These are phyloP conservation scores for Leiothrix lutea DNA, from an alignment of 2,113 vertebrate genomes.

Conservation along the genomic window DNA sequence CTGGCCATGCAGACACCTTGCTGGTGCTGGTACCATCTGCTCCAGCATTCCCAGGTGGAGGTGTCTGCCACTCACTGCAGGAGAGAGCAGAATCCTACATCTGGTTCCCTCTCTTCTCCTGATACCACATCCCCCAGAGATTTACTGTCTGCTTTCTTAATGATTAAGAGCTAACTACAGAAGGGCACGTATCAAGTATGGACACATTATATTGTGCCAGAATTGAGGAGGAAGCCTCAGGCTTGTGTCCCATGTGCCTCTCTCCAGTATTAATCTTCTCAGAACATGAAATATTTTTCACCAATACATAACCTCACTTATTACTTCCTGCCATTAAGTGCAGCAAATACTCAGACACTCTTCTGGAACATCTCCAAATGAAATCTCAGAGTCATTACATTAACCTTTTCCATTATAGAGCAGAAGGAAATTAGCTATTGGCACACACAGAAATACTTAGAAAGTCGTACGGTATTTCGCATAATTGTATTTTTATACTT, in stretches of 20 bases:
- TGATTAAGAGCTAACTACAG: slow-evolving; percentile 59
- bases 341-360: slow-evolving; percentile 37
- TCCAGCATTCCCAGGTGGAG: not conserved
- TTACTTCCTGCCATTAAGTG: slow-evolving; percentile 36
- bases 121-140: not conserved
- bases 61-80: not conserved
- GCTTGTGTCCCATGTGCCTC: slow-evolving; percentile 49
- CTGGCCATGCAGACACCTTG: not conserved
- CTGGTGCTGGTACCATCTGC: not conserved
- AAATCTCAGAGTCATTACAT: slow-evolving; percentile 38
- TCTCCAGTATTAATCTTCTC: slow-evolving; percentile 58
- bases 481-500: slow-evolving; percentile 1
- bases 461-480: not conserved
- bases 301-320: slow-evolving; percentile 60
- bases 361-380: slow-evolving; percentile 48
- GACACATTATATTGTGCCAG: slow-evolving; percentile 36
- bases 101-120: not conserved
- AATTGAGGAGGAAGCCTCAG: slow-evolving; percentile 42
- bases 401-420: slow-evolving; percentile 53
- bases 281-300: slow-evolving; percentile 47
- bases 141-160: slow-evolving; percentile 42
- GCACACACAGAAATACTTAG: slow-evolving; percentile 33
- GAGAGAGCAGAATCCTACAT: not conserved
- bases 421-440: slow-evolving; percentile 35
- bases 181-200: slow-evolving; percentile 39